phyloP scores from a whole-genome alignment of 1,140 invertebrate genomes.

The Musca domestica region DNA sequence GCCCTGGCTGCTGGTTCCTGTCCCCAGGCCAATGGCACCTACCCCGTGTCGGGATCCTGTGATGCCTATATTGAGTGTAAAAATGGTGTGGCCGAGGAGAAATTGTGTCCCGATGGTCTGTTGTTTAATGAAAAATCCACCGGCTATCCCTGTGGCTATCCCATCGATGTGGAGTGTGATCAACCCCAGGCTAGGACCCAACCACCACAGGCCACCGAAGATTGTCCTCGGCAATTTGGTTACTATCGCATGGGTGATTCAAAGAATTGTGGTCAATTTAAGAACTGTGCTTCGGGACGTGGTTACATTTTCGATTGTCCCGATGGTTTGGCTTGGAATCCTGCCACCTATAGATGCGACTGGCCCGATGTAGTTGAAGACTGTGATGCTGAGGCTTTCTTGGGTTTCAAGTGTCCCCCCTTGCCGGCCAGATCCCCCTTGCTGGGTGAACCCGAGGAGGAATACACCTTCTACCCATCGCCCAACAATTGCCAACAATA shows the following conservation, averaged over 20 bases:
- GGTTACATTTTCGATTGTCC: slow-evolving; percentile 61
- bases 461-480: slow-evolving; percentile 60
- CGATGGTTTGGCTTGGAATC: slow-evolving; percentile 81
- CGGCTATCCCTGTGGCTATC: slow-evolving; percentile 79
- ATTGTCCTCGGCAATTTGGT: slow-evolving; percentile 83
- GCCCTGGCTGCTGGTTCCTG: slow-evolving; percentile 34
- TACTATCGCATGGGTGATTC: slow-evolving; percentile 73
- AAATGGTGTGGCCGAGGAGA: slow-evolving; percentile 72
- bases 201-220: slow-evolving; percentile 61
- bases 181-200: slow-evolving; percentile 63
- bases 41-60: slow-evolving; percentile 68
- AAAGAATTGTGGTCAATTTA: slow-evolving; percentile 76
- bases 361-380: slow-evolving; percentile 81
- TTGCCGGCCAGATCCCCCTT: slow-evolving; percentile 51
- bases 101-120: slow-evolving; percentile 80
- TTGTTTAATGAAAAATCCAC: slow-evolving; percentile 74
- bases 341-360: slow-evolving; percentile 72
- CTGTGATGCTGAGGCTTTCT: slow-evolving; percentile 73
- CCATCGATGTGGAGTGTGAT: slow-evolving; percentile 75
- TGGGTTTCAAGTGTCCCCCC: slow-evolving; percentile 68
- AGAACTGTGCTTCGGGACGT: slow-evolving; percentile 77
- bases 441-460: slow-evolving; percentile 51
- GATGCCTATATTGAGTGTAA: slow-evolving; percentile 66
- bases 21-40: slow-evolving; percentile 53
- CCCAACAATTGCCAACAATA: slow-evolving; percentile 72